Conservation (phyloP, 2,797 vertebrate species). For the Cyclura pinguis region DNA sequence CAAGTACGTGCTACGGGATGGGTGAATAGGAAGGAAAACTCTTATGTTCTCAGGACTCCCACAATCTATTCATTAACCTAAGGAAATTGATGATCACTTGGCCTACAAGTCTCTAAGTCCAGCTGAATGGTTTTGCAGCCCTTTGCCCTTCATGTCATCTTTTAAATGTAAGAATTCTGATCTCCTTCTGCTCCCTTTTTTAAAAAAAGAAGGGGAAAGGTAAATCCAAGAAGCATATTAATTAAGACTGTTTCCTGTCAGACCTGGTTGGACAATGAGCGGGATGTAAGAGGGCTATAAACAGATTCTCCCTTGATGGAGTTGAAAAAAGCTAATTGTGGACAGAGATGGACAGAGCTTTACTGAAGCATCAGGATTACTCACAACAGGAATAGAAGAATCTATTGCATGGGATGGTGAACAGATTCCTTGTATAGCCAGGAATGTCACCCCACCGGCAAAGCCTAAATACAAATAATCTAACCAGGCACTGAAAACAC, state of each 20-base stretch:
- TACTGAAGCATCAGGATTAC: too few species aligned
- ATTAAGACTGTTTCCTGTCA: conserved; percentile 47
- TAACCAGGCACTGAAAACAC: not conserved
- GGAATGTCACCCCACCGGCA: not conserved
- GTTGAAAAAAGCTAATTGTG: conserved; percentile 28
- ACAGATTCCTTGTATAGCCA: not conserved
- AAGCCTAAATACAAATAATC: not conserved
- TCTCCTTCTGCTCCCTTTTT: not conserved
- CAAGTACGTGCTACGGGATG: not conserved
- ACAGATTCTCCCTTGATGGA: conserved; percentile 49
- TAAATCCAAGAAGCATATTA: conserved; percentile 56
- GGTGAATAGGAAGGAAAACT: not conserved
- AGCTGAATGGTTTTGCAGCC: conserved; percentile 48
- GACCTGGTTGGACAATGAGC: not conserved
- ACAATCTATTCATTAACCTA: not conserved
- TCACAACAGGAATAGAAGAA: not conserved
- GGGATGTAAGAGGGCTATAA: conserved; percentile 44
- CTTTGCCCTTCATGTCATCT: conserved; percentile 42
- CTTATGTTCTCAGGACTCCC: not conserved
- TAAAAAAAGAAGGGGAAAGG: not conserved
- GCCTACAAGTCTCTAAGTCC: not conserved
- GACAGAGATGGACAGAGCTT: too few species aligned
- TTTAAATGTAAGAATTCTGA: not conserved
- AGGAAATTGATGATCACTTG: not conserved
- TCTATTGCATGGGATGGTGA: not conserved